Evolutionary conservation across 2,888 invertebrate species (phyloP).

Genomic region (Euphydryas editha): DNA sequence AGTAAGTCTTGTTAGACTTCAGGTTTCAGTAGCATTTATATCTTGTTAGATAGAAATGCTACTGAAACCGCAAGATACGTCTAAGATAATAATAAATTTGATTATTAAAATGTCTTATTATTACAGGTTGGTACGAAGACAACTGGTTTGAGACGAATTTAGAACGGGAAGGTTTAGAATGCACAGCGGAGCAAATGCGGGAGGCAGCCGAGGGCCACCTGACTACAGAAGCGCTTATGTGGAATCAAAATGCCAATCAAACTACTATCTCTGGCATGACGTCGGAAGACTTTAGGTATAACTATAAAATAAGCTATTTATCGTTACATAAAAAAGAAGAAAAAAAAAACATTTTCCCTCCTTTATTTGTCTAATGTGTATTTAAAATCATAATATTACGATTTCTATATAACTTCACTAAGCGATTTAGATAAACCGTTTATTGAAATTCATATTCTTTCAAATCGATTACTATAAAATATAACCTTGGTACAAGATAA

Average conservation of each 20-base stretch:
- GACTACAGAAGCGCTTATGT: conserved; percentile 99
- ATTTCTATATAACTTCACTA: too few species aligned
- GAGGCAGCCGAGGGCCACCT: conserved; percentile 98
- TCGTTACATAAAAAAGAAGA: conserved; percentile 1
- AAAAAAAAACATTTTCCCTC: background rate
- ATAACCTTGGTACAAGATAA: too few species aligned
- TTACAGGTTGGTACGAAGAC: conserved; percentile 97
- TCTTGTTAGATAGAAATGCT: too few species aligned
- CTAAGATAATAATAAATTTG: background rate
- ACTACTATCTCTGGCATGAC: conserved; percentile 98
- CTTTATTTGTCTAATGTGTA: too few species aligned
- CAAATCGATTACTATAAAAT: too few species aligned
- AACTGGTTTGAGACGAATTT: conserved; percentile 98
- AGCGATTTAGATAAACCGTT: too few species aligned
- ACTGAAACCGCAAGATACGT: too few species aligned
- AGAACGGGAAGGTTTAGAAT: conserved; percentile 94
- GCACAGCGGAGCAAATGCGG: conserved; percentile 96
- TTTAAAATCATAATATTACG: too few species aligned
- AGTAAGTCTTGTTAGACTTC: too few species aligned
- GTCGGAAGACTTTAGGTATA: conserved; percentile 91
- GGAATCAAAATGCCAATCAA: conserved; percentile 96
- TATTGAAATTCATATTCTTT: too few species aligned
- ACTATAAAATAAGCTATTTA: too few species aligned
- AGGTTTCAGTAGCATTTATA: too few species aligned
- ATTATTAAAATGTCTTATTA: conserved; percentile 13